phyloP scores from a whole-genome alignment of 2,113 vertebrate species.

The Manacus vitellinus region DNA sequence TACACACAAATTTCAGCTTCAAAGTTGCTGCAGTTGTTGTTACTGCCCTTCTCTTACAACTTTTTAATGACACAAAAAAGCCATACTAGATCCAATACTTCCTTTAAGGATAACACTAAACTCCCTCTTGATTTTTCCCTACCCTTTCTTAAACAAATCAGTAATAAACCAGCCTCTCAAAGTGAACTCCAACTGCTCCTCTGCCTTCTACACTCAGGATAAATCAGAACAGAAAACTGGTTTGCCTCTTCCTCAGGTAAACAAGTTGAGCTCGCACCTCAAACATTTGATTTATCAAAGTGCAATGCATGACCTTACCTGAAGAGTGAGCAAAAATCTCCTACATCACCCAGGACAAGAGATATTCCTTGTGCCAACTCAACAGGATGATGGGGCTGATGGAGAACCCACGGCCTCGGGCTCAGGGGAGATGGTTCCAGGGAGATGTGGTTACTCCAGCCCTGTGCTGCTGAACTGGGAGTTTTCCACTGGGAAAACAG shows the following conservation, averaged over 20 bases:
- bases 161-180: neutral
- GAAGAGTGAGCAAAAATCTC: neutral
- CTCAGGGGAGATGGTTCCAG: no score
- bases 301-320: neutral
- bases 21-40: neutral
- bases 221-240: neutral
- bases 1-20: neutral
- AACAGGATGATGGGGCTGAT: accelerated
- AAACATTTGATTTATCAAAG: neutral
- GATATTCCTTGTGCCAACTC: neutral
- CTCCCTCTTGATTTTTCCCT: neutral
- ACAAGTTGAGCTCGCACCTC: neutral
- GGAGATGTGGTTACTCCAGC: neutral
- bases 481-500: neutral
- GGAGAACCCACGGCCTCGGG: neutral
- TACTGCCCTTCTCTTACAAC: neutral
- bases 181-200: neutral
- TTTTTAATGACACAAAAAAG: neutral
- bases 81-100: no score
- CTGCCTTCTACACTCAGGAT: neutral
- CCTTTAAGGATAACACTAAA: neutral
- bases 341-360: accelerated
- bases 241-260: neutral
- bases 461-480: neutral
- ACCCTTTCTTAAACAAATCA: neutral